Evolutionary conservation across 2,797 vertebrate species (phyloP).

Genomic region (Danio kyathit): DNA sequence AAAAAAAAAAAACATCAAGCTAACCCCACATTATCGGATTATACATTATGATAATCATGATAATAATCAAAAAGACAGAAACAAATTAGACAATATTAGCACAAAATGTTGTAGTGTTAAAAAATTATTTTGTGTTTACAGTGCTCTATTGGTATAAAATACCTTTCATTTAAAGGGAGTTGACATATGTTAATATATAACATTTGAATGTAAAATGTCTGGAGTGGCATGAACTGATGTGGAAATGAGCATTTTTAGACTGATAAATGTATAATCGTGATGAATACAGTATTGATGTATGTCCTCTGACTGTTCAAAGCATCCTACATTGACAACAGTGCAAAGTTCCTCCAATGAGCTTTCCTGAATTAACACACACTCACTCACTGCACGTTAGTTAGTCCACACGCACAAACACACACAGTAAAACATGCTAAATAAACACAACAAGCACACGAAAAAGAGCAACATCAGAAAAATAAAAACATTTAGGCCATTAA

Average conservation of each 20-base stretch:
- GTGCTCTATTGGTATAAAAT: too few species aligned
- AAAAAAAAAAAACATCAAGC: too few species aligned
- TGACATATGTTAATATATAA: background rate
- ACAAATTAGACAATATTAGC: too few species aligned
- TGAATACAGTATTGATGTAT: background rate
- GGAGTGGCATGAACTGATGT: conserved; percentile 38
- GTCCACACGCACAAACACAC: background rate
- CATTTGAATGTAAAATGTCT: conserved; percentile 7
- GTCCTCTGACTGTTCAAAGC: conserved; percentile 34
- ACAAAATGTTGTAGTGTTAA: too few species aligned
- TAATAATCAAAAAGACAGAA: too few species aligned
- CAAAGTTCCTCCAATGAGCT: conserved; percentile 68
- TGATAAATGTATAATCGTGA: background rate
- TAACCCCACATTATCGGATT: too few species aligned
- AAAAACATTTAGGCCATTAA: too few species aligned
- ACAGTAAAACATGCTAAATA: conserved; percentile 4
- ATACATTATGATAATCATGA: too few species aligned
- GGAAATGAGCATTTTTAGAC: conserved; percentile 3
- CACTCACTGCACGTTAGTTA: background rate
- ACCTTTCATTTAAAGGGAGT: too few species aligned
- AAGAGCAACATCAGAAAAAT: too few species aligned
- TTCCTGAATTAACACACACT: conserved; percentile 5
- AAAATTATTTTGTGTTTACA: too few species aligned
- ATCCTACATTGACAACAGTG: conserved; percentile 55
- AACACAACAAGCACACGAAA: background rate